Base-by-base conservation (phyloP, 2,888 invertebrate genomes). In the Perizoma affinitatum region DNA sequence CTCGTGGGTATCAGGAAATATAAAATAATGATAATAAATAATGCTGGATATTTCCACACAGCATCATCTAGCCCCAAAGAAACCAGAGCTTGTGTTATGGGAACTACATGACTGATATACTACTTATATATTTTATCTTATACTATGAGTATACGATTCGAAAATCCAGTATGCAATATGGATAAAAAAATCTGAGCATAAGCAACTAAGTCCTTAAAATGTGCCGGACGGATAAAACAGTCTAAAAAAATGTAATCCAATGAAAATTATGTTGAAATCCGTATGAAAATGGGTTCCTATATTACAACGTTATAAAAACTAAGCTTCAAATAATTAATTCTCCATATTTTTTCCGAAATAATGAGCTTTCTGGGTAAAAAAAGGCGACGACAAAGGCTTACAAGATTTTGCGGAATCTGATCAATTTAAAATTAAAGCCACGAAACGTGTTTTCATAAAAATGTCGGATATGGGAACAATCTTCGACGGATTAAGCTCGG, bases 391-490 rank as follows among this genome's bases (percentile, higher is more conserved):
- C 86, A 86, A 74, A 83, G 86, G 91, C 88, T 91, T 92, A 88
- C 79, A 72, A 90, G 91, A 91, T 87, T 63, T 80, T 85, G 82
- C 84, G 85, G 86, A 90, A 91, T 86, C 91, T 82, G 87, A 90
- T 90, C 91, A 92, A 92, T 92, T 92, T 92, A 91, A 92, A 92
- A 92, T 92, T 90, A 92, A 92, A 92, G 91, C 92, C 92, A 90
- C 86, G 87, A 91, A 92, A 92, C 92, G 92, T 92, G 92, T 92
- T 92, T 90, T 91, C 91, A 89, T 91, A 92, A 91, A 92, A 92
- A 88, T 90, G 86, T 83, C 79, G 84, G 87, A 88, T 91, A 86
- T 86, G 81, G 68, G 86, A 84, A 88, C 90, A 90, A 91, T 92
- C 91, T 92, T 90, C 87, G 82, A 74, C 73, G 87, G 88, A 84